Conservation (phyloP, 2,888 invertebrate species). For the Thera obeliscata region DNA sequence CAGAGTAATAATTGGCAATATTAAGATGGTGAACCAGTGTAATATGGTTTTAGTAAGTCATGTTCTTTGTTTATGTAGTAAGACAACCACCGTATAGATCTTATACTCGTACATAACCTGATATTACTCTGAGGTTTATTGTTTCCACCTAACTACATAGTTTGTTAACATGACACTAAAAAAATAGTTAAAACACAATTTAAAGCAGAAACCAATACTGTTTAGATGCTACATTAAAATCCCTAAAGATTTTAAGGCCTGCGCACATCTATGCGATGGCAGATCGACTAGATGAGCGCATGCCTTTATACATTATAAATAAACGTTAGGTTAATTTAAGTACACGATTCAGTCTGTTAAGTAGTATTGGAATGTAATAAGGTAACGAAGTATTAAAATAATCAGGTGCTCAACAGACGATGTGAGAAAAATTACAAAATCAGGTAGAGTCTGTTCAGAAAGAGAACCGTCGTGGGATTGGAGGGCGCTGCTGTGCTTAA, state of each 20-base stretch:
- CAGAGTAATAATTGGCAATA: neutral
- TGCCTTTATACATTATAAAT: slow-evolving; percentile 29
- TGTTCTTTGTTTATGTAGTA: neutral
- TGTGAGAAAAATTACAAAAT: no score
- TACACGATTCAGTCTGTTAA: slow-evolving; percentile 36
- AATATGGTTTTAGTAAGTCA: neutral
- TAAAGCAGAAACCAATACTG: slow-evolving; percentile 41
- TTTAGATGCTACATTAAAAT: slow-evolving; percentile 32
- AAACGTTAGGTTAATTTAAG: slow-evolving; percentile 27
- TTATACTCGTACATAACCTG: neutral
- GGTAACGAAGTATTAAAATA: slow-evolving; percentile 25
- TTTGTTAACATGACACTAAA: slow-evolving; percentile 12
- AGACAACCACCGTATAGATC: neutral
- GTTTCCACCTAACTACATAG: neutral
- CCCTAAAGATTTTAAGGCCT: slow-evolving; percentile 18
- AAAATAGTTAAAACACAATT: slow-evolving; percentile 26
- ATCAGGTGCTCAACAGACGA: neutral
- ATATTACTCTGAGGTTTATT: slow-evolving; percentile 11
- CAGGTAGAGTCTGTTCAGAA: no score
- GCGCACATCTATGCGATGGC: no score
- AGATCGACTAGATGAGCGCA: no score
- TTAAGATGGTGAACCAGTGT: neutral
- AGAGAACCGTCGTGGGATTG: no score
- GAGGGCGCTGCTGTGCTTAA: no score
- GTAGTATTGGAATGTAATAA: slow-evolving; percentile 42